A percentile compares a stretch with the other conserved stretches of the same genome.
phyloP scores from a whole-genome alignment of 2,888 invertebrate species.

The Conus canariensis region DNA sequence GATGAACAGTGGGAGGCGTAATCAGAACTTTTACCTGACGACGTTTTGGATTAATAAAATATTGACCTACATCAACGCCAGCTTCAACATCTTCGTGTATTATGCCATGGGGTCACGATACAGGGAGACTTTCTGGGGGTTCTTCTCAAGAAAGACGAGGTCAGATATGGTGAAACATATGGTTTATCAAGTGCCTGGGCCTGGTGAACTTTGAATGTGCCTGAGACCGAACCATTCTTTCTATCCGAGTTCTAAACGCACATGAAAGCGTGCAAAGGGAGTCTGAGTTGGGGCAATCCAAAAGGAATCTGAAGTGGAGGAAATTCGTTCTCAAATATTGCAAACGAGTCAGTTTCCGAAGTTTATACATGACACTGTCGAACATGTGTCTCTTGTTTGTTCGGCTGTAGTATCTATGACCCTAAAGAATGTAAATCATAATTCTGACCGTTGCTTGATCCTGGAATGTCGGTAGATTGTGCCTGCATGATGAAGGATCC shows the following conservation, averaged over 20 bases:
- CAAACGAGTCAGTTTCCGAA: no score
- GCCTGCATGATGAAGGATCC: no score
- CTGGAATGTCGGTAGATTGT: no score
- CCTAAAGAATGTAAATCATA: no score
- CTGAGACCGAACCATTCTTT: not conserved
- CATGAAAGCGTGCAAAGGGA: no score
- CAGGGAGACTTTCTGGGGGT: not conserved
- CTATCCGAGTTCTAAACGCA: no score
- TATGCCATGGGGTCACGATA: constrained; percentile 4
- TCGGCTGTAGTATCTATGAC: no score
- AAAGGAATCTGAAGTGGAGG: not conserved
- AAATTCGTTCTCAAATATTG: no score
- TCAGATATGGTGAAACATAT: not conserved
- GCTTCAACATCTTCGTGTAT: constrained; percentile 22
- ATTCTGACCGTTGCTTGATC: no score
- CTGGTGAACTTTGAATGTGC: not conserved
- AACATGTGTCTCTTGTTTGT: no score
- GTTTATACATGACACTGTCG: no score
- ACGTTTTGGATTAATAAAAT: not conserved
- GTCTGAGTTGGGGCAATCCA: no score
- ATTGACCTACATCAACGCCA: not conserved
- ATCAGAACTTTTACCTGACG: not conserved
- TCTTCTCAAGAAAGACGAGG: not conserved
- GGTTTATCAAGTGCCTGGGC: not conserved
- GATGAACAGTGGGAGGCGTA: not conserved